Evolutionary conservation across 2,797 vertebrate species (phyloP).

Genomic region (Apodemus agrarius): DNA sequence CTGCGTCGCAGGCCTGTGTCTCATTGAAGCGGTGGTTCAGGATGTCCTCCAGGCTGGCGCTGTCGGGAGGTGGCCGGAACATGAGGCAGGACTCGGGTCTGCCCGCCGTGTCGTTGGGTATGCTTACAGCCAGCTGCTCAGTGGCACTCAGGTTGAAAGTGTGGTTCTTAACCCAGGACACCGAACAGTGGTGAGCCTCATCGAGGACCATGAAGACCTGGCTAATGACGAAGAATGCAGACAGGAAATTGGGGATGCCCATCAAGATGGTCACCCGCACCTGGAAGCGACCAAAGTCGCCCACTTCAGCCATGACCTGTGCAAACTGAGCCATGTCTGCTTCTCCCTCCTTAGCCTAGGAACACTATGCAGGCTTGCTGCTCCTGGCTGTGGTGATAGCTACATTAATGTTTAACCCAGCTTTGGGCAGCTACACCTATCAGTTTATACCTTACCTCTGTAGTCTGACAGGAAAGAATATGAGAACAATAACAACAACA

Average conservation of each 20-base stretch:
- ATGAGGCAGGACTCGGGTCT: slow-evolving; percentile 90
- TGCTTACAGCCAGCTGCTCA: slow-evolving; percentile 88
- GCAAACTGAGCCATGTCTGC: slow-evolving; percentile 54
- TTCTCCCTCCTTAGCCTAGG: background rate
- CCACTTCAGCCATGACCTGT: slow-evolving; percentile 74
- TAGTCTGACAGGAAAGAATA: background rate
- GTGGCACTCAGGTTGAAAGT: slow-evolving; percentile 89
- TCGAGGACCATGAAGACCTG: slow-evolving; percentile 90
- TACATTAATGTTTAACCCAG: slow-evolving; percentile 72
- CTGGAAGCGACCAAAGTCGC: slow-evolving; percentile 93
- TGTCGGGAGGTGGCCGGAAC: slow-evolving; percentile 86
- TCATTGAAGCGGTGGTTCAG: slow-evolving; percentile 87
- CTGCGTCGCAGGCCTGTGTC: slow-evolving; percentile 87
- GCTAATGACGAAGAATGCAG: slow-evolving; percentile 89
- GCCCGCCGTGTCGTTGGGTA: slow-evolving; percentile 87
- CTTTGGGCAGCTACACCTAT: background rate
- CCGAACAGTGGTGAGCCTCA: slow-evolving; percentile 90
- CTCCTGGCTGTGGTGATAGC: background rate
- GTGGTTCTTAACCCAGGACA: slow-evolving; percentile 89
- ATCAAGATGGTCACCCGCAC: slow-evolving; percentile 86
- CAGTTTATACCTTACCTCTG: background rate
- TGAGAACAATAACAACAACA: background rate
- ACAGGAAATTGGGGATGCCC: slow-evolving; percentile 85
- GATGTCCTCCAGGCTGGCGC: slow-evolving; percentile 88
- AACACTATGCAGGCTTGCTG: background rate